These are phyloP conservation scores for Lasius platythorax DNA, from an alignment of 2,888 invertebrate species.

Conservation along the genomic window DNA sequence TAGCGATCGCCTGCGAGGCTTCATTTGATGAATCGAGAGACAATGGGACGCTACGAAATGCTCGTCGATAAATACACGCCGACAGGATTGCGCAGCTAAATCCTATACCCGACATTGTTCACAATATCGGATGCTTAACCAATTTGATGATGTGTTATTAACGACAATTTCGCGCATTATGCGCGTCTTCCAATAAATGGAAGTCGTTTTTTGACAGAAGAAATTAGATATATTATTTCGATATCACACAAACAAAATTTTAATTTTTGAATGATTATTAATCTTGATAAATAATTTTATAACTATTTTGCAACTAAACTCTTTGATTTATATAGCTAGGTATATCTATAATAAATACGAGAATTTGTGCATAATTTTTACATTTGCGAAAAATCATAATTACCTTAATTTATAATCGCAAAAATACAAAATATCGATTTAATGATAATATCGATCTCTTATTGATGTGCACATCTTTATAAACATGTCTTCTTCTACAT, in stretches of 20 bases:
- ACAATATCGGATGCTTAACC: constrained; percentile 20
- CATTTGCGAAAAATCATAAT: background rate
- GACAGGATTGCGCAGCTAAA: constrained; percentile 50
- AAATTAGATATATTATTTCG: background rate
- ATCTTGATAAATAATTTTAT: background rate
- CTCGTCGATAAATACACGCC: constrained; percentile 55
- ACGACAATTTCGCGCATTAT: constrained; percentile 29
- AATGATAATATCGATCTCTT: background rate
- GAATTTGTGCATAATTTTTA: background rate
- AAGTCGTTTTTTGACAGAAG: background rate
- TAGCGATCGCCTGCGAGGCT: constrained; percentile 70
- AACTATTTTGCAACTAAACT: background rate
- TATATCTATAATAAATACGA: background rate
- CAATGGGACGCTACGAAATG: constrained; percentile 69
- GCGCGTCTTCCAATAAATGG: constrained; percentile 20
- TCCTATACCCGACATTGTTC: constrained; percentile 27
- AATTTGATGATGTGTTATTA: constrained; percentile 19
- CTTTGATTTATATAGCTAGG: background rate
- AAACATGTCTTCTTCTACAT: background rate
- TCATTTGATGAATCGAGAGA: constrained; percentile 80
- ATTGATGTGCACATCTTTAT: background rate
- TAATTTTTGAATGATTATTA: constrained; percentile 28
- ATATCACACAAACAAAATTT: background rate
- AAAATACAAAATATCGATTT: background rate
- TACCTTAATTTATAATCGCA: background rate